Percentiles rank a stretch among this genome's conserved stretches.
Evolutionary conservation across 2,888 invertebrate species (phyloP).

Genomic region (Fabriciana adippe): DNA sequence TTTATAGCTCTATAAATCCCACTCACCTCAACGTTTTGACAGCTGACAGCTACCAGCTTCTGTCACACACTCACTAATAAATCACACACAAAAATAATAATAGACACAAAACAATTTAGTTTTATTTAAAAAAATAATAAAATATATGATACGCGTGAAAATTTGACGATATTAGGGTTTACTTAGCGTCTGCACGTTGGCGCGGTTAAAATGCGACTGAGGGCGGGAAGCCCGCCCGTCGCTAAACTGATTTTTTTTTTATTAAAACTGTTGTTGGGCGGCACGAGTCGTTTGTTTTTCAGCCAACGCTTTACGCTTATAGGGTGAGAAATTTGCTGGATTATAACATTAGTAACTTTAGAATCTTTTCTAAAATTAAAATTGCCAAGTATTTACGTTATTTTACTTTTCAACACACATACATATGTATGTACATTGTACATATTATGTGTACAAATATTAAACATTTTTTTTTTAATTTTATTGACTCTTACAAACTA

Average conservation of each 20-base stretch:
- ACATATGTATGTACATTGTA: too few species aligned
- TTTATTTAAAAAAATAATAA: slow-evolving; percentile 11
- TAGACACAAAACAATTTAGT: slow-evolving; percentile 11
- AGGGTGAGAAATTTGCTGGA: slow-evolving; percentile 15
- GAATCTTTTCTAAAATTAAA: slow-evolving; percentile 3
- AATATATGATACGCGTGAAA: slow-evolving; percentile 14
- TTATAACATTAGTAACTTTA: slow-evolving; percentile 14
- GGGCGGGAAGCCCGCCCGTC: slow-evolving; percentile 58
- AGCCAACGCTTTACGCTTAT: slow-evolving; percentile 21
- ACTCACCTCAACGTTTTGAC: slow-evolving; percentile 71
- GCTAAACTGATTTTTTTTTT: slow-evolving; percentile 46
- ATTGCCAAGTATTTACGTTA: too few species aligned
- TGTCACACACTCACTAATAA: slow-evolving; percentile 53
- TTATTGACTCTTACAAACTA: too few species aligned
- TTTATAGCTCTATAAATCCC: slow-evolving; percentile 46
- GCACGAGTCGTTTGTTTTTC: slow-evolving; percentile 24
- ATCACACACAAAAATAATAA: slow-evolving; percentile 34
- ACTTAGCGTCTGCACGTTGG: slow-evolving; percentile 47
- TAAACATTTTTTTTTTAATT: too few species aligned
- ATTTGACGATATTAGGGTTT: not conserved
- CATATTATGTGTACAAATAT: too few species aligned
- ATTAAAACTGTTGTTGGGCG: slow-evolving; percentile 37
- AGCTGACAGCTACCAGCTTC: slow-evolving; percentile 64
- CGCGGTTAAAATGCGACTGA: slow-evolving; percentile 46
- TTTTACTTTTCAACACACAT: too few species aligned